Evolutionary conservation across 2,113 vertebrate species (phyloP).

Genomic region (Cettia cetti): DNA sequence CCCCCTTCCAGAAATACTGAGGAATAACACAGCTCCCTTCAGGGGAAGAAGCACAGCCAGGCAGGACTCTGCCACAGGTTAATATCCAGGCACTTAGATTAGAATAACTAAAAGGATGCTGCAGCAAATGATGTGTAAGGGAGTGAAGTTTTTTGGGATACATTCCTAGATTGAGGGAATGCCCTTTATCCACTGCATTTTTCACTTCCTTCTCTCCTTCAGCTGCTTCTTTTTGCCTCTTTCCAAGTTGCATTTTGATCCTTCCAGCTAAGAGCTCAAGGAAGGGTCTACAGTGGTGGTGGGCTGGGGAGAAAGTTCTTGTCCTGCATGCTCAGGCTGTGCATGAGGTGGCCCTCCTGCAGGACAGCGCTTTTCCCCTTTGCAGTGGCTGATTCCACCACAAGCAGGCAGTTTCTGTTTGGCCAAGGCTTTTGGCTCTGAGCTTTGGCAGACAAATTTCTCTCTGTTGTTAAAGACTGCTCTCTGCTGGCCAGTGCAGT

Average conservation of each 20-base stretch:
- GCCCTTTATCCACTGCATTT: not conserved
- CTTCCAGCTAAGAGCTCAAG: not conserved
- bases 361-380: not conserved
- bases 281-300: fast-evolving
- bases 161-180: not conserved
- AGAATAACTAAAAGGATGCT: not conserved
- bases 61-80: not conserved
- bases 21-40: not conserved
- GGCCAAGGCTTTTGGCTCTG: not conserved
- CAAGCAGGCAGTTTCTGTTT: not conserved
- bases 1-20: constrained; percentile 18
- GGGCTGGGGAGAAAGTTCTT: not conserved
- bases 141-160: not conserved
- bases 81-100: not conserved
- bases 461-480: not conserved
- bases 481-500: not conserved
- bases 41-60: not conserved
- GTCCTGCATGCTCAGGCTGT: fast-evolving
- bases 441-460: not conserved
- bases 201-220: not conserved
- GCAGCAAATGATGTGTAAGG: not conserved
- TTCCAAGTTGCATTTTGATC: not conserved
- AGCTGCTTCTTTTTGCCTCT: not conserved
- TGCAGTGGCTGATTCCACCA: not conserved
- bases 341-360: not conserved